Evolutionary conservation across 2,113 vertebrate species (phyloP).

Genomic region (Ranitomeya variabilis): DNA sequence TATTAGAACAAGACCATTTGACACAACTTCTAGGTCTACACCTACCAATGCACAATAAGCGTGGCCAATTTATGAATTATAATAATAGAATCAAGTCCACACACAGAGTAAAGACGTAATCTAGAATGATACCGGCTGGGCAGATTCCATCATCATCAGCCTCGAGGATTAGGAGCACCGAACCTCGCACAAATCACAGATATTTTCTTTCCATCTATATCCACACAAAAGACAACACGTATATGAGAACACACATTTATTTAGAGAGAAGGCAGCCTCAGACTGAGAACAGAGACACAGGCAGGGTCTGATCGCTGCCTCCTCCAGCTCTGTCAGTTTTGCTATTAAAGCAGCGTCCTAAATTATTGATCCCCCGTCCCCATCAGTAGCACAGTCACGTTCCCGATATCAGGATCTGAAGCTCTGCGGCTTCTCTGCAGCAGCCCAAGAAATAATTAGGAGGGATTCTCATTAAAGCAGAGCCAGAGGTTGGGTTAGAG

Average conservation of each 20-base stretch:
- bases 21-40: background rate
- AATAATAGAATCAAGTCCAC: slow-evolving; percentile 15
- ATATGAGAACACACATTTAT: slow-evolving; percentile 53
- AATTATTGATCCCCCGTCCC: slow-evolving; percentile 97
- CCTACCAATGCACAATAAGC: background rate
- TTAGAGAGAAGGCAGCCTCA: slow-evolving; percentile 22
- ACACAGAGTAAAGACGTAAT: slow-evolving; percentile 1
- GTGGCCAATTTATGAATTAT: background rate
- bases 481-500: slow-evolving; percentile 69
- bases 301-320: slow-evolving; percentile 81
- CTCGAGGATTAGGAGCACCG: background rate
- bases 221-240: slow-evolving; percentile 17
- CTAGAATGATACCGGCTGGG: background rate
- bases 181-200: background rate
- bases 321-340: slow-evolving; percentile 81
- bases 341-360: slow-evolving; percentile 91
- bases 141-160: slow-evolving; percentile 10
- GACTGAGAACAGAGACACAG: slow-evolving; percentile 52
- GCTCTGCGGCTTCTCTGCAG: slow-evolving; percentile 84
- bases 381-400: slow-evolving; percentile 98
- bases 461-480: slow-evolving; percentile 96
- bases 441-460: slow-evolving; percentile 98
- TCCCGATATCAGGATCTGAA: slow-evolving; percentile 84
- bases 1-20: background rate
- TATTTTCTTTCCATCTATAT: background rate